Conservation (phyloP, 2,888 invertebrate species). For the Craniophora ligustri region DNA sequence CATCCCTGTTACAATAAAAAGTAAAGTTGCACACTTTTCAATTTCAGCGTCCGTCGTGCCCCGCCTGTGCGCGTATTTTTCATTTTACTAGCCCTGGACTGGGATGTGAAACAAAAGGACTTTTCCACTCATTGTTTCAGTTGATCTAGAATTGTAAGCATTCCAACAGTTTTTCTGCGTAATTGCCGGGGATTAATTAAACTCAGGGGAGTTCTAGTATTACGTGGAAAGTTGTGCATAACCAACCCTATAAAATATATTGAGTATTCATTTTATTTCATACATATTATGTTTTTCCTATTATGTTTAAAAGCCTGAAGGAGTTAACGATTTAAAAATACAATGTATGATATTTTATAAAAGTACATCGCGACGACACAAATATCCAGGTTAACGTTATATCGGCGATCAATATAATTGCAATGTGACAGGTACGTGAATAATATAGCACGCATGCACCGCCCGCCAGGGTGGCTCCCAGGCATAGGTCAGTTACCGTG, state of each 20-base stretch:
- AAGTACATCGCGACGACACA: slow-evolving; percentile 1
- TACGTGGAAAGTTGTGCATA: slow-evolving; percentile 25
- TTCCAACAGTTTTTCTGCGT: slow-evolving; percentile 46
- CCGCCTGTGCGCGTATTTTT: slow-evolving; percentile 74
- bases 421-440: slow-evolving; percentile 67
- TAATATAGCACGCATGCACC: slow-evolving; percentile 77
- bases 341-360: neutral
- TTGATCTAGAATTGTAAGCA: slow-evolving; percentile 48
- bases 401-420: slow-evolving; percentile 70
- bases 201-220: slow-evolving; percentile 17
- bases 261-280: neutral
- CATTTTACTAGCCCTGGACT: slow-evolving; percentile 72
- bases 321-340: neutral
- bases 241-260: slow-evolving; percentile 3
- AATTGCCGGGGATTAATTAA: slow-evolving; percentile 46
- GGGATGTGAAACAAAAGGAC: slow-evolving; percentile 78
- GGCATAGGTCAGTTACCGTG: slow-evolving; percentile 79
- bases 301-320: neutral
- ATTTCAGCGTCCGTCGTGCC: slow-evolving; percentile 72
- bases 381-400: slow-evolving; percentile 32
- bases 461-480: slow-evolving; percentile 63
- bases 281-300: neutral
- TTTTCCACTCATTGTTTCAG: slow-evolving; percentile 75
- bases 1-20: slow-evolving; percentile 71
- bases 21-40: slow-evolving; percentile 80